These are phyloP conservation scores for Todiramphus saurophagus DNA, from an alignment of 2,113 vertebrate species.

Conservation along the genomic window DNA sequence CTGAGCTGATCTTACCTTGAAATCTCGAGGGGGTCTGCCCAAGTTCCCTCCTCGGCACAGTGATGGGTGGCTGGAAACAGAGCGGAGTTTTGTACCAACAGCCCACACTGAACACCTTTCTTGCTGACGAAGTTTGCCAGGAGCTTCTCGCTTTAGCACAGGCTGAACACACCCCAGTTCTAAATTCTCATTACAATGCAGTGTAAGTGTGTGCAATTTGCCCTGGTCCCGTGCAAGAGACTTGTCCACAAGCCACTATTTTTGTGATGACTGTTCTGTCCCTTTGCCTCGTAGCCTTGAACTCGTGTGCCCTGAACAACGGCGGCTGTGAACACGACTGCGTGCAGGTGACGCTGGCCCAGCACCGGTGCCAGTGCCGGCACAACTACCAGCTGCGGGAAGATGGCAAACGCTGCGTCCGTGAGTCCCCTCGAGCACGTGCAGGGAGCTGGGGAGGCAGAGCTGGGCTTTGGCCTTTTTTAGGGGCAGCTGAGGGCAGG, in stretches of 20 bases:
- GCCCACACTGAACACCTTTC: rapidly evolving
- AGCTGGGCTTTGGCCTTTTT: not conserved
- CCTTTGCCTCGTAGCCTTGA: slow-evolving; percentile 72
- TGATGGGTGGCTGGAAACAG: rapidly evolving
- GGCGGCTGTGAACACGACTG: slow-evolving; percentile 92
- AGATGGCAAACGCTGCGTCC: slow-evolving; percentile 82
- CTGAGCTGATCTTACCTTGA: not conserved
- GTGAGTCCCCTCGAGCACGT: slow-evolving; percentile 14
- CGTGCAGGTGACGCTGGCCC: slow-evolving; percentile 79
- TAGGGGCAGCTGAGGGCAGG: not conserved
- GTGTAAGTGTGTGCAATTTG: rapidly evolving
- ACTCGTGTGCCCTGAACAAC: slow-evolving; percentile 83
- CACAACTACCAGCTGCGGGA: slow-evolving; percentile 77
- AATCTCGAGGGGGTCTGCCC: not conserved
- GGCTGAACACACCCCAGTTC: rapidly evolving
- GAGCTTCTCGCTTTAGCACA: not conserved
- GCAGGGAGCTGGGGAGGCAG: rapidly evolving
- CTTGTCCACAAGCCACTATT: rapidly evolving
- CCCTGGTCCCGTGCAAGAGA: rapidly evolving
- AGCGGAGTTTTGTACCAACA: not conserved
- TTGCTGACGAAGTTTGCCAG: rapidly evolving
- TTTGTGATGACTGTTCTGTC: rapidly evolving
- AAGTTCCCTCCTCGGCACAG: rapidly evolving
- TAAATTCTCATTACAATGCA: rapidly evolving
- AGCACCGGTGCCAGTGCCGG: slow-evolving; percentile 86